Evolutionary conservation across 2,797 vertebrate genomes (phyloP), one percentile per base, ranked within the genome.

Genomic region (Thripadectes ignobilis): DNA sequence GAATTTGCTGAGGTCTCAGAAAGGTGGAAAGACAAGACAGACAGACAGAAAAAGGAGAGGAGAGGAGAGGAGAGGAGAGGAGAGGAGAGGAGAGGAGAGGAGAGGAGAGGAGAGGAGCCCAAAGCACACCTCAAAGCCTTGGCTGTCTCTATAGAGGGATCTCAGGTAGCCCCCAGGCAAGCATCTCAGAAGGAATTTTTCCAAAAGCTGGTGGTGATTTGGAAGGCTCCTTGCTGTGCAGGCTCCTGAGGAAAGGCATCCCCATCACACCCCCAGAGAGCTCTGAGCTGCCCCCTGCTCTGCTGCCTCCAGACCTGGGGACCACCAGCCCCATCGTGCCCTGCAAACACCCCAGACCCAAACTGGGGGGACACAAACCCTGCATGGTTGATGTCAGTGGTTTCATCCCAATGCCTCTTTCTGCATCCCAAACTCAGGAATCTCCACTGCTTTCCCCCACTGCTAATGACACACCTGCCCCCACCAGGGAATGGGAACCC

Each of bases 1-100:
- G 96, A 97, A 98, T 96, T 63, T 89, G 93, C 89, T 95, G 94
- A 92, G 22, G 89, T 71, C 93, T 96, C 82, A 77, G 88, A 88
- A 92, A 78, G 81, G 79, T 91, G 74, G 92, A 58, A 89, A 90
- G 89, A 41, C 21, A 77, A 26, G 92, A 66, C 16, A 80, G 93
- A 85, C 7, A 59, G 80, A 74, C 12, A 38, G 48, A 24, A 58
- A 86, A 76, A 62, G 36, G 9, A 63, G 52, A 36, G 38, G 45
- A 46, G 21, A 71, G 62, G 36, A 51, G 63, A 57, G 36, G 41
- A 43, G 39, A 32, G 18, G 18, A 63, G 9, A 88, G 10, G 38
- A 26, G 15, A 51, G 49, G 16, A 29, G 49, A 51, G 49, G 16
- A 30, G 39, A 41, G 15, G 39, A 41, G 39, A 41, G 16, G 15